These are phyloP conservation scores for Thera britannica DNA, from an alignment of 2,888 invertebrate genomes.

Conservation along the genomic window DNA sequence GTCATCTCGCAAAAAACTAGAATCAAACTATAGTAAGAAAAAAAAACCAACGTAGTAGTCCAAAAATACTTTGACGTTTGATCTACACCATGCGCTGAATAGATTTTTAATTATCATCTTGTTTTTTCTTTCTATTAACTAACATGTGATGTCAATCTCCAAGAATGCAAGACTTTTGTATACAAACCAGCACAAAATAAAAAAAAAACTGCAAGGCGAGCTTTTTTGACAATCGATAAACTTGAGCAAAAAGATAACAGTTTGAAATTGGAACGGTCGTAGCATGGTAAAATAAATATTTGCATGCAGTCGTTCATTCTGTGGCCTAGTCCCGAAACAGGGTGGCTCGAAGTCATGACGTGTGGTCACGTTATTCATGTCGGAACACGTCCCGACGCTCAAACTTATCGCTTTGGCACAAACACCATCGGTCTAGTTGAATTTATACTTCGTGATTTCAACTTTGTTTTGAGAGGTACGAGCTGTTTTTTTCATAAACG, in stretches of 20 bases:
- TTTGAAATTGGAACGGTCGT: not conserved
- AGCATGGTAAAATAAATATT: slow-evolving; percentile 1
- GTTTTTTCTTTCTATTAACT: no score
- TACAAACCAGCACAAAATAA: no score
- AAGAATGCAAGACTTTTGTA: no score
- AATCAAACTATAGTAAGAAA: no score
- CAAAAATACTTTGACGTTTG: no score
- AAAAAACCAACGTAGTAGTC: no score
- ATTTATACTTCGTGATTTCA: slow-evolving; percentile 20
- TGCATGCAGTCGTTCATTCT: not conserved
- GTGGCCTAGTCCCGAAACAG: not conserved
- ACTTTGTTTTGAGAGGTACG: not conserved
- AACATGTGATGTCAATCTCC: no score
- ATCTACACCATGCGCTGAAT: no score
- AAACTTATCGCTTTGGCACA: slow-evolving; percentile 25
- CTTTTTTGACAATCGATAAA: not conserved
- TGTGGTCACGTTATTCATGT: slow-evolving; percentile 19
- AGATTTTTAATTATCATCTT: no score
- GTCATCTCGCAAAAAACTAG: no score
- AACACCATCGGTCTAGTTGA: slow-evolving; percentile 22
- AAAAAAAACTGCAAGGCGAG: no score
- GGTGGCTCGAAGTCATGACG: slow-evolving; percentile 1
- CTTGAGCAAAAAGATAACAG: not conserved
- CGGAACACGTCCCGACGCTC: slow-evolving; percentile 11
- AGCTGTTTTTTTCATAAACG: not conserved